These are phyloP conservation scores for Perodicticus potto DNA, from an alignment of 2,797 vertebrate genomes.

Conservation along the genomic window DNA sequence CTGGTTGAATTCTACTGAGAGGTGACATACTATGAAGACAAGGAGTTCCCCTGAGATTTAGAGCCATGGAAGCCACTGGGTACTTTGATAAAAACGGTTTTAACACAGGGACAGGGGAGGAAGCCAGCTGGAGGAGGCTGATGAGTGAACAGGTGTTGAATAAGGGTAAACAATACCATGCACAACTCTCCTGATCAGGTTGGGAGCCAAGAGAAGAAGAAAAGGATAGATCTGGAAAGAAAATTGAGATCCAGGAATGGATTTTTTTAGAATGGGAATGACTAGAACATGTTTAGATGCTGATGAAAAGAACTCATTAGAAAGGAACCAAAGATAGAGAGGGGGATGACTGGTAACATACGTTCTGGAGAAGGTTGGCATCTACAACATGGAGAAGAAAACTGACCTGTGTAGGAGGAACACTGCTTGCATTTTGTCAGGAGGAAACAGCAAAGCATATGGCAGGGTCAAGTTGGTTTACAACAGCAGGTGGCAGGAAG, in stretches of 20 bases:
- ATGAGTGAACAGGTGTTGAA: neutral
- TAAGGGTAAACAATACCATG: neutral
- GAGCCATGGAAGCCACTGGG: neutral
- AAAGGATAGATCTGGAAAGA: neutral
- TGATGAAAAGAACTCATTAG: neutral
- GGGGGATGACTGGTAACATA: no score
- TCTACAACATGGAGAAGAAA: neutral
- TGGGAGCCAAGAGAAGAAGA: neutral
- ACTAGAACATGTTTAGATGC: neutral
- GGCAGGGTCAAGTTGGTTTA: neutral
- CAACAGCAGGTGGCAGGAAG: neutral
- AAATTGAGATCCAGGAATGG: neutral
- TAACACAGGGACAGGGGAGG: neutral
- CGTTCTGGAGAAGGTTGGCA: slow-evolving; percentile 6
- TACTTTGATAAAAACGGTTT: neutral
- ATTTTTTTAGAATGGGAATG: neutral
- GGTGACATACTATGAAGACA: neutral
- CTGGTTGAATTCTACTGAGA: neutral
- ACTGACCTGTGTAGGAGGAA: neutral
- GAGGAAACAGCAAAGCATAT: neutral
- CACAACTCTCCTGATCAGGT: neutral
- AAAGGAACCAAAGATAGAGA: neutral
- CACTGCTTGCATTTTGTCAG: neutral
- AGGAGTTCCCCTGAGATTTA: neutral
- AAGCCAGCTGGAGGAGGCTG: neutral